Base-by-base conservation (phyloP, 2,888 invertebrate genomes). In the Brachyptera risi region DNA sequence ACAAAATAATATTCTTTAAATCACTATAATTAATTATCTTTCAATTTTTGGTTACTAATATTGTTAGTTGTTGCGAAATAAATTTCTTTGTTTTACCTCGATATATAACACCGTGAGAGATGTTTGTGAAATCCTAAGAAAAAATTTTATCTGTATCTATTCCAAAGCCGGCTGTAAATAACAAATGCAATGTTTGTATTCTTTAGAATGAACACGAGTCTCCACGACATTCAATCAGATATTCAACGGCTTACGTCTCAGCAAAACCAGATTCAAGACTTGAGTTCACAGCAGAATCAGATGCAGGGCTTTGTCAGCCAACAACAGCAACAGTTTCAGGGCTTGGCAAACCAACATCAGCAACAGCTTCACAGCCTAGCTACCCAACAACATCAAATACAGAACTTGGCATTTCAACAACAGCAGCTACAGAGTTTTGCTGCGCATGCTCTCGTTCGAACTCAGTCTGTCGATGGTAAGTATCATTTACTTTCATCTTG, bases 181-280 rank as follows among this genome's bases (percentile, higher is more conserved):
- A n/a, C n/a, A n/a, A n/a, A n/a, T n/a, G n/a, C n/a, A n/a, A n/a
- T n/a, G n/a, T n/a, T n/a, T n/a, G n/a, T n/a, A n/a, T n/a, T n/a
- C n/a, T n/a, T 68, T 76, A 90, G 89, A 80, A 92, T 96, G 87
- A 95, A 95, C 80, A 86, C 85, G 79, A 95, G 91, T 81, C 85
- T 96, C 72, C 89, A 90, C 74, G 95, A 96, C 78, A 88, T 96
- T 72, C 95, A 96, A 79, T 88, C 88, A 67, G 96, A 96, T 77
- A 94, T 96, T 73, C 91, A 93, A 77, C 84, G 92, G 69, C 81
- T 96, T 68, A 87, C 92, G 63, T 86, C 85, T 66, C 92, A 93
- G 72, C 89, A 90, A 73, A 85, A 83, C 74, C 87, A 87, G 75
- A 85, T 88, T 69, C 87, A 83, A 73, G 79, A 69, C 54, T 62